These are phyloP conservation scores for Pedetes capensis DNA, from an alignment of 2,113 vertebrate genomes.

Conservation along the genomic window DNA sequence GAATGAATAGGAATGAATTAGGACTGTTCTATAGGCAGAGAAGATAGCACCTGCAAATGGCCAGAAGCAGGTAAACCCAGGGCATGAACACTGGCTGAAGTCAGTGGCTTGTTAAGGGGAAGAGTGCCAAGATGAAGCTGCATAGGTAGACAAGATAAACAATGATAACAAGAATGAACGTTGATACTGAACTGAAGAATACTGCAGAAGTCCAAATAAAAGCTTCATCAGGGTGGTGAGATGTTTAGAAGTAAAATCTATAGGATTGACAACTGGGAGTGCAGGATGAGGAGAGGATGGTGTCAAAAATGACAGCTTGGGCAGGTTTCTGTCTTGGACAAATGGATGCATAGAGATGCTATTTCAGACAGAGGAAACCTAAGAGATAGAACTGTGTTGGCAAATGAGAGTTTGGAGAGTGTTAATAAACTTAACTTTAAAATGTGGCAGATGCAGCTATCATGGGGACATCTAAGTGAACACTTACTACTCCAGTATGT, in stretches of 20 bases:
- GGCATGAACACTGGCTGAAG: background rate
- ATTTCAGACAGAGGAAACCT: background rate
- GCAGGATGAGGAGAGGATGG: background rate
- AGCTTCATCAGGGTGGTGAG: background rate
- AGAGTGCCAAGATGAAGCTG: background rate
- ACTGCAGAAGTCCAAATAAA: background rate
- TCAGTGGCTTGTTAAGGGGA: background rate
- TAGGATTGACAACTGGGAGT: background rate
- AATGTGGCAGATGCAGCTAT: background rate
- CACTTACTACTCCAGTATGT: background rate
- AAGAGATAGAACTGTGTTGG: background rate
- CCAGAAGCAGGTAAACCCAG: background rate
- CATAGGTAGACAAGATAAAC: background rate
- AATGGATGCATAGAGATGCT: background rate
- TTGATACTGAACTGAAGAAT: background rate
- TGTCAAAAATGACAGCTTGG: background rate
- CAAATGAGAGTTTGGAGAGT: background rate
- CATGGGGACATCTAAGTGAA: background rate
- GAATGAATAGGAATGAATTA: background rate
- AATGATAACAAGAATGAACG: accelerated
- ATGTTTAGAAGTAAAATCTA: background rate
- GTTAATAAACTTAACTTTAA: conserved; percentile 5
- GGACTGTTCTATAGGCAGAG: background rate
- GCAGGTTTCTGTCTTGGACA: background rate
- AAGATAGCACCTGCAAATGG: background rate